phyloP scores from a whole-genome alignment of 2,113 vertebrate genomes.

The Perca fluviatilis region DNA sequence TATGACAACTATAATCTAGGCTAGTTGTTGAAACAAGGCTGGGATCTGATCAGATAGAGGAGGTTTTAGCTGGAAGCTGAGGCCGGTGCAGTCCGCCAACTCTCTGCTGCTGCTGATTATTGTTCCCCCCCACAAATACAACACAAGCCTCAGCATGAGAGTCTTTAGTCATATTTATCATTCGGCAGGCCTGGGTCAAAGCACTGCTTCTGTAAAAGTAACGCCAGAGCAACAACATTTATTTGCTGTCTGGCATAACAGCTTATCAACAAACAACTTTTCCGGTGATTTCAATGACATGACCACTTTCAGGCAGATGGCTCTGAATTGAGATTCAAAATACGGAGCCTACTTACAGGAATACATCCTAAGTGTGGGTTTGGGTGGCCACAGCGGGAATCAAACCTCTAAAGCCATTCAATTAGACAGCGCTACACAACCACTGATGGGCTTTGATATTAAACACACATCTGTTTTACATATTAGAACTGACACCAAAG shows the following conservation, averaged over 20 bases:
- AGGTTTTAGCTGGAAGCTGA: slow-evolving; percentile 58
- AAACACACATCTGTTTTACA: slow-evolving; percentile 84
- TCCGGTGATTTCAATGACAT: slow-evolving; percentile 1
- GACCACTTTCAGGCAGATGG: background rate
- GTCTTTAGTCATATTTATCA: slow-evolving; percentile 7
- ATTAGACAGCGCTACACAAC: slow-evolving; percentile 56
- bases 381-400: slow-evolving; percentile 73
- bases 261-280: slow-evolving; percentile 1
- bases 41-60: slow-evolving; percentile 73
- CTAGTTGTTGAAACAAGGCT: slow-evolving; percentile 56
- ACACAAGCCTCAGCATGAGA: slow-evolving; percentile 28
- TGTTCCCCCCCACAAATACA: slow-evolving; percentile 36
- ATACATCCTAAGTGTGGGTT: slow-evolving; percentile 62
- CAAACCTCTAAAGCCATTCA: slow-evolving; percentile 60
- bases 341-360: slow-evolving; percentile 49
- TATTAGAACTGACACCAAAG: slow-evolving; percentile 79
- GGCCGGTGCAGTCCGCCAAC: slow-evolving; percentile 51
- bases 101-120: slow-evolving; percentile 64
- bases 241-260: background rate
- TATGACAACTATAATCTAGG: slow-evolving; percentile 64
- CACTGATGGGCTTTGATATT: slow-evolving; percentile 67
- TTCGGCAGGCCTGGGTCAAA: background rate
- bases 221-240: background rate
- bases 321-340: slow-evolving; percentile 11
- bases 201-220: background rate